Conservation (phyloP, 35 echinoderm and acorn worm genomes). For the Anneissia japonica region DNA sequence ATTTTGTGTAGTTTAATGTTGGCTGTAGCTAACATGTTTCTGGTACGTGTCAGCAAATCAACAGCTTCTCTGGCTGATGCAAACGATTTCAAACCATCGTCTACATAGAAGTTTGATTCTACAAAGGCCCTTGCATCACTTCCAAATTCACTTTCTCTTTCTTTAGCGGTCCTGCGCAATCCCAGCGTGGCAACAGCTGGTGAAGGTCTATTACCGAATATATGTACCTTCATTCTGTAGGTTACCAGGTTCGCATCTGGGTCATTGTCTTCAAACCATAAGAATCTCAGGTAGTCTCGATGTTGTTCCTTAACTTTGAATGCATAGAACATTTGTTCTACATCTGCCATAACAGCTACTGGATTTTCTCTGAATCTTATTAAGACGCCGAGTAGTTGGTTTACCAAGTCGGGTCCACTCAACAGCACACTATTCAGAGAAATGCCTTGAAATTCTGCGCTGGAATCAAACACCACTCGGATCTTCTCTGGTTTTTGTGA, state of each 20-base stretch:
- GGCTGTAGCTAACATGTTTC: background rate
- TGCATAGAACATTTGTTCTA: background rate
- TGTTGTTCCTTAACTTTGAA: background rate
- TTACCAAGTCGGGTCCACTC: slow-evolving; percentile 15
- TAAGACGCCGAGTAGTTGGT: slow-evolving; percentile 39
- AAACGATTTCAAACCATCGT: slow-evolving; percentile 40
- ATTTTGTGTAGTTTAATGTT: slow-evolving; percentile 35
- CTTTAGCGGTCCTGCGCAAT: slow-evolving; percentile 2
- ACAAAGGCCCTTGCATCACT: slow-evolving; percentile 7
- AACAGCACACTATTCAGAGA: slow-evolving; percentile 44
- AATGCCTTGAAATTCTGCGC: slow-evolving; percentile 26
- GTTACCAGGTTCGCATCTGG: too few species aligned
- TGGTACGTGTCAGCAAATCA: background rate
- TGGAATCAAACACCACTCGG: slow-evolving; percentile 27
- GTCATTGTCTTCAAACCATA: background rate
- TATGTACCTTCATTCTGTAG: slow-evolving; percentile 48
- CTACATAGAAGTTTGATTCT: slow-evolving; percentile 44
- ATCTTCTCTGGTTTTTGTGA: slow-evolving; percentile 20
- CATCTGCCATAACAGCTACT: background rate
- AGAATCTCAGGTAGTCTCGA: background rate
- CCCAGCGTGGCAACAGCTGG: slow-evolving; percentile 31
- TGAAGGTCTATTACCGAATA: slow-evolving; percentile 52
- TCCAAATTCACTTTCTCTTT: background rate
- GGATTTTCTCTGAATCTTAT: slow-evolving; percentile 30
- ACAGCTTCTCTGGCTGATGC: background rate